These are phyloP conservation scores for Imbricaverruca yamaguchii DNA, from an alignment of 2,888 invertebrate genomes.

Conservation along the genomic window DNA sequence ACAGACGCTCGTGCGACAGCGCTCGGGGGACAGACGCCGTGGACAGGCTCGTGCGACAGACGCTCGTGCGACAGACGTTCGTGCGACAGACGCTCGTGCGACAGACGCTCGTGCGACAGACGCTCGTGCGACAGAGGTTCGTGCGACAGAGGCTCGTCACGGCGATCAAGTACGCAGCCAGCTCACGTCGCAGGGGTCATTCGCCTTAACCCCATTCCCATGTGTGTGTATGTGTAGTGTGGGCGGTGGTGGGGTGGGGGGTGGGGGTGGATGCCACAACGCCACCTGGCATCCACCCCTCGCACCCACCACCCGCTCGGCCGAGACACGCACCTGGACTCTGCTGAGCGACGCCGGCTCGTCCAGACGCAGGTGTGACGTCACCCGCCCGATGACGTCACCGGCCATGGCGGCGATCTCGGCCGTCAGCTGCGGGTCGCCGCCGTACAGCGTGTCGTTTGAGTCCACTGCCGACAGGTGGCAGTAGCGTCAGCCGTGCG, in stretches of 20 bases:
- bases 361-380: constrained; percentile 46
- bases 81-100: too few species aligned
- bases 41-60: too few species aligned
- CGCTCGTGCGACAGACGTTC: too few species aligned
- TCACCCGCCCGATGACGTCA: constrained; percentile 45
- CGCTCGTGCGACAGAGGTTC: too few species aligned
- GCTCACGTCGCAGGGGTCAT: neutral
- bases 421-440: constrained; percentile 26
- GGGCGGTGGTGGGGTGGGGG: neutral
- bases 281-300: too few species aligned
- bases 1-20: too few species aligned
- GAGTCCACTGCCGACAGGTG: constrained; percentile 39
- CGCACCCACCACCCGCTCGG: neutral
- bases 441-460: constrained; percentile 29
- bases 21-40: too few species aligned
- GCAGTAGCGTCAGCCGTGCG: too few species aligned
- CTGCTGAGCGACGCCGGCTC: neutral
- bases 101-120: too few species aligned
- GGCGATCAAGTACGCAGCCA: neutral
- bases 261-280: too few species aligned
- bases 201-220: neutral
- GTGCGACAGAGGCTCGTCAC: too few species aligned
- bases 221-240: neutral
- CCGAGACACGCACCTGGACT: neutral
- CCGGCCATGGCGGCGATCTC: constrained; percentile 18